A percentile compares a stretch with the other conserved stretches of the same genome.
Evolutionary conservation across 2,797 vertebrate genomes (phyloP).

Genomic region (Anguilla anguilla): DNA sequence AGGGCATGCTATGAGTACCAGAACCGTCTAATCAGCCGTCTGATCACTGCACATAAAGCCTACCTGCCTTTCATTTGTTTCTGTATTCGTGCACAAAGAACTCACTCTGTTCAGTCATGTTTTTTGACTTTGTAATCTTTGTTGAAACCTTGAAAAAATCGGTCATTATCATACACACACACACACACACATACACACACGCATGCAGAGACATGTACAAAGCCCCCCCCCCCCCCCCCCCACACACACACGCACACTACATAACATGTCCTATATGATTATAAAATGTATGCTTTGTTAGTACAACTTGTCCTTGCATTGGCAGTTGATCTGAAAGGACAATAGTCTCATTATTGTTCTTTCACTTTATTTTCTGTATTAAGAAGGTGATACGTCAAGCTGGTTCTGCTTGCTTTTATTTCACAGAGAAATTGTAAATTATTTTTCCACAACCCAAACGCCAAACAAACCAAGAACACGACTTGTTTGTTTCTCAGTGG

Average conservation of each 20-base stretch:
- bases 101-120: not conserved
- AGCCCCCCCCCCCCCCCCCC: not conserved
- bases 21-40: not conserved
- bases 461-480: no score
- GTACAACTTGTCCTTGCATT: not conserved
- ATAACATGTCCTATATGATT: not conserved
- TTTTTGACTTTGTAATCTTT: not conserved
- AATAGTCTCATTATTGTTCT: no score
- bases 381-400: no score
- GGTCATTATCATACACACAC: not conserved
- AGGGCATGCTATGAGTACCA: not conserved
- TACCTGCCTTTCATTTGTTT: not conserved
- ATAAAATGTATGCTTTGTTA: not conserved
- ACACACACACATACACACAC: constrained; percentile 7
- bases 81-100: not conserved
- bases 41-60: not conserved
- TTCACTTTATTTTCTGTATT: no score
- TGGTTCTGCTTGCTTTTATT: no score
- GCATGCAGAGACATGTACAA: no score
- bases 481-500: no score
- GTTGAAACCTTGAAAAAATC: not conserved
- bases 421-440: no score
- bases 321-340: not conserved
- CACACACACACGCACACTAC: not conserved
- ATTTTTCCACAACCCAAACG: no score